Conservation (phyloP, 2,113 vertebrate genomes). For the Rhinolophus sinicus region DNA sequence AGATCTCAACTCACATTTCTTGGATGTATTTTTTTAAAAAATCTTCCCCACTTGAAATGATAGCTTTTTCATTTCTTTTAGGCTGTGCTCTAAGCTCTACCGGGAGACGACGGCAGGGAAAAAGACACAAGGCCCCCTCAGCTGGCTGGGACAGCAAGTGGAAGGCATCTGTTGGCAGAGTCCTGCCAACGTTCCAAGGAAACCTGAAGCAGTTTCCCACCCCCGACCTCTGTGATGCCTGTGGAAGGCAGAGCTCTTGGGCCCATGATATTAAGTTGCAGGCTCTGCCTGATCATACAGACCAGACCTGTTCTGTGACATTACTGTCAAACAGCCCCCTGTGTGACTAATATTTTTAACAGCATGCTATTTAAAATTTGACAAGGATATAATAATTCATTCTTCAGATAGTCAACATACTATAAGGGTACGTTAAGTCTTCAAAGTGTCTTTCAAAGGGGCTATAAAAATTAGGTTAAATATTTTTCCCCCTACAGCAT, state of each 20-base stretch:
- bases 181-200: slow-evolving; percentile 76
- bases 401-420: slow-evolving; percentile 81
- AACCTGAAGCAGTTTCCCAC: slow-evolving; percentile 61
- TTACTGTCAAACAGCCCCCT: slow-evolving; percentile 81
- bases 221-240: slow-evolving; percentile 25
- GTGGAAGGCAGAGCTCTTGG: slow-evolving; percentile 67
- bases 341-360: slow-evolving; percentile 87
- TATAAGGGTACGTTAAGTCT: slow-evolving; percentile 81
- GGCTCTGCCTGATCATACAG: slow-evolving; percentile 68
- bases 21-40: slow-evolving; percentile 78
- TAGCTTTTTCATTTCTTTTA: slow-evolving; percentile 83
- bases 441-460: slow-evolving; percentile 80
- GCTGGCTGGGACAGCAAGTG: slow-evolving; percentile 79
- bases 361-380: slow-evolving; percentile 86
- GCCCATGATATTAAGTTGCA: slow-evolving; percentile 78
- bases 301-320: slow-evolving; percentile 74
- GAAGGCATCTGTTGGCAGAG: slow-evolving; percentile 75
- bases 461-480: slow-evolving; percentile 69
- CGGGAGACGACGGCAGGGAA: slow-evolving; percentile 81
- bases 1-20: slow-evolving; percentile 85
- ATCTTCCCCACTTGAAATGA: slow-evolving; percentile 81
- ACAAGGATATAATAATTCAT: slow-evolving; percentile 85
- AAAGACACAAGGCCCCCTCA: slow-evolving; percentile 79
- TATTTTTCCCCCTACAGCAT: slow-evolving; percentile 64
- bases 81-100: slow-evolving; percentile 80